A percentile compares a stretch with the other conserved stretches of the same genome.
These are phyloP conservation scores for Griposia aprilina DNA, from an alignment of 2,888 invertebrate genomes.

Conservation along the genomic window DNA sequence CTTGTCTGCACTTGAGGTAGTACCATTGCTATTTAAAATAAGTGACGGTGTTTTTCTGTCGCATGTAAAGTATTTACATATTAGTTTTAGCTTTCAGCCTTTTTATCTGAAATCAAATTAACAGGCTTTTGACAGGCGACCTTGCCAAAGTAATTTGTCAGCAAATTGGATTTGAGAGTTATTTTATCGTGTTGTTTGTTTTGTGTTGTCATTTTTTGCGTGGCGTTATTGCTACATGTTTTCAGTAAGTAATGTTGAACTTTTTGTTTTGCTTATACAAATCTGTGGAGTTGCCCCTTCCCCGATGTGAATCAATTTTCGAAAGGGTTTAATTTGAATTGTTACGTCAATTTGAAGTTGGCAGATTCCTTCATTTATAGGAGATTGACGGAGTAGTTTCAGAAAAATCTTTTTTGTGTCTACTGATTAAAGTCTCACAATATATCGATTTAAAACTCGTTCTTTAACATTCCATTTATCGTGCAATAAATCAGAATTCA, in stretches of 20 bases:
- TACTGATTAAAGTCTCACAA: not conserved
- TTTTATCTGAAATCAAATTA: conserved; percentile 54
- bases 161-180: conserved; percentile 48
- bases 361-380: not conserved
- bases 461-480: conserved; percentile 32
- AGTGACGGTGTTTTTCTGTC: not conserved
- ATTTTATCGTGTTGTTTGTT: conserved; percentile 42
- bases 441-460: conserved; percentile 21
- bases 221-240: conserved; percentile 20
- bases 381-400: not conserved
- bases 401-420: not conserved
- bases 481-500: conserved; percentile 51
- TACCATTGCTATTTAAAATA: not conserved
- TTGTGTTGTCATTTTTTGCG: conserved; percentile 32
- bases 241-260: not conserved
- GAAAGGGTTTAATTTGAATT: not conserved
- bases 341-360: not conserved
- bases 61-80: conserved; percentile 18
- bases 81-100: conserved; percentile 32
- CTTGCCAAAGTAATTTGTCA: conserved; percentile 59
- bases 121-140: conserved; percentile 50
- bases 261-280: conserved; percentile 5
- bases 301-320: not conserved
- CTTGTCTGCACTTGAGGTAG: not conserved
- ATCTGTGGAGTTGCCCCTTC: not conserved